Conservation (phyloP, 2,888 invertebrate species). For the Nudaria mundana region DNA sequence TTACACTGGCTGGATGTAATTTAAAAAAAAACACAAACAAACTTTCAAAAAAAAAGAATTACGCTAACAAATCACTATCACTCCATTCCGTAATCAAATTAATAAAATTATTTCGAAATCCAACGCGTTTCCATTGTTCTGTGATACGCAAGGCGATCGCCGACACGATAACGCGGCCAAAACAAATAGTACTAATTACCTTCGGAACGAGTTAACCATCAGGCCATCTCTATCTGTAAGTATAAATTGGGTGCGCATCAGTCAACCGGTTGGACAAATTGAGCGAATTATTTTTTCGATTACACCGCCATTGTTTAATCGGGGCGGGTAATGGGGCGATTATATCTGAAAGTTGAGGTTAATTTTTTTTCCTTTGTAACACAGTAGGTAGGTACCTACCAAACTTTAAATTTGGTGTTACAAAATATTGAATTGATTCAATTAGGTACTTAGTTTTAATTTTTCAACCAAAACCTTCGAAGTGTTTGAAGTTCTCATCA, state of each 20-base stretch:
- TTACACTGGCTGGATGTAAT: too few species aligned
- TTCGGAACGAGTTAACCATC: slow-evolving; percentile 66
- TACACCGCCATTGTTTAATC: slow-evolving; percentile 74
- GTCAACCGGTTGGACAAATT: slow-evolving; percentile 62
- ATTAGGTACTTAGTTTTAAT: too few species aligned
- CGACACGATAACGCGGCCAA: slow-evolving; percentile 59
- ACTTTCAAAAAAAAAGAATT: slow-evolving; percentile 21
- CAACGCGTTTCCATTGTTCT: slow-evolving; percentile 68
- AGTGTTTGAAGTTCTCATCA: too few species aligned
- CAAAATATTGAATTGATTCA: neutral
- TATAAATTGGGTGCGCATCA: slow-evolving; percentile 65
- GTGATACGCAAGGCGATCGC: slow-evolving; percentile 27
- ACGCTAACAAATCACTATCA: slow-evolving; percentile 44
- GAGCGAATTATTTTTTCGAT: slow-evolving; percentile 77
- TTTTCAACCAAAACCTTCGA: too few species aligned
- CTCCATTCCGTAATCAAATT: slow-evolving; percentile 57
- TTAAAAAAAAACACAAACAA: slow-evolving; percentile 2
- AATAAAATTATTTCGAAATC: slow-evolving; percentile 64
- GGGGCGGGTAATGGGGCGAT: slow-evolving; percentile 63
- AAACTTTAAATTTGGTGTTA: slow-evolving; percentile 5
- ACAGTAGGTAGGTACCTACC: too few species aligned
- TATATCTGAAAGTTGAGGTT: slow-evolving; percentile 46
- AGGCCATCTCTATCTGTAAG: slow-evolving; percentile 63
- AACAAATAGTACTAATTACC: slow-evolving; percentile 79
- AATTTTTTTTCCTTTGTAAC: slow-evolving; percentile 29